Conservation (phyloP, 2,113 vertebrate species). For the Ancistrus triradiatus region DNA sequence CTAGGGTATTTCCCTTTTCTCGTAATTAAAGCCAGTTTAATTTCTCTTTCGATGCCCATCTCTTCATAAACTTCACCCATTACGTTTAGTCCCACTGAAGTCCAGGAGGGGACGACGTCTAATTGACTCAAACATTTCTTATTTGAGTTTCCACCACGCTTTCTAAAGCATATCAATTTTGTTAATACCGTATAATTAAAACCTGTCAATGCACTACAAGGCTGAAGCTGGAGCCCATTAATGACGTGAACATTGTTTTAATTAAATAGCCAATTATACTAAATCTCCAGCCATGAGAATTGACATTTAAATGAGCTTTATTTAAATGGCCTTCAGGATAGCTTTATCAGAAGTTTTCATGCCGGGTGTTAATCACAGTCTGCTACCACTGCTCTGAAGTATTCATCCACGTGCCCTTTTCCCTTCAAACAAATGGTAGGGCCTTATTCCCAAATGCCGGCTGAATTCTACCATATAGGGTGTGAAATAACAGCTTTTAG, state of each 20-base stretch:
- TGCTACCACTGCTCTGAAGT: conserved; percentile 18
- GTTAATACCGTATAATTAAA: conserved; percentile 99
- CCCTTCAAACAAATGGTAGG: conserved; percentile 12
- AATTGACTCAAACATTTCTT: conserved; percentile 99
- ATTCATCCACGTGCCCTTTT: conserved; percentile 14
- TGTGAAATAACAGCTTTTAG: neutral
- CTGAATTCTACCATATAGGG: neutral
- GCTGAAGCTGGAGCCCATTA: conserved; percentile 94
- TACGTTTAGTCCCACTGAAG: conserved; percentile 76
- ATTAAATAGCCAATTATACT: conserved; percentile 99
- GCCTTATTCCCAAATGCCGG: neutral
- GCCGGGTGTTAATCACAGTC: conserved; percentile 93
- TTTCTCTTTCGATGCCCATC: no score
- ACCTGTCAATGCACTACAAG: conserved; percentile 99
- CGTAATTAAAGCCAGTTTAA: conserved; percentile 53
- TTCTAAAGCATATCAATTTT: conserved; percentile 99
- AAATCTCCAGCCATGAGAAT: conserved; percentile 99
- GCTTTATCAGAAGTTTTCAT: conserved; percentile 98
- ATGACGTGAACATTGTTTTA: conserved; percentile 99
- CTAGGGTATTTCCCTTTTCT: no score
- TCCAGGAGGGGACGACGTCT: conserved; percentile 93
- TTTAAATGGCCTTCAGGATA: conserved; percentile 99
- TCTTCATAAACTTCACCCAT: conserved; percentile 70
- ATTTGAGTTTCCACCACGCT: conserved; percentile 86
- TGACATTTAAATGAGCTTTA: conserved; percentile 99